phyloP scores from a whole-genome alignment of 2,888 invertebrate genomes.

The Scotopteryx bipunctaria region DNA sequence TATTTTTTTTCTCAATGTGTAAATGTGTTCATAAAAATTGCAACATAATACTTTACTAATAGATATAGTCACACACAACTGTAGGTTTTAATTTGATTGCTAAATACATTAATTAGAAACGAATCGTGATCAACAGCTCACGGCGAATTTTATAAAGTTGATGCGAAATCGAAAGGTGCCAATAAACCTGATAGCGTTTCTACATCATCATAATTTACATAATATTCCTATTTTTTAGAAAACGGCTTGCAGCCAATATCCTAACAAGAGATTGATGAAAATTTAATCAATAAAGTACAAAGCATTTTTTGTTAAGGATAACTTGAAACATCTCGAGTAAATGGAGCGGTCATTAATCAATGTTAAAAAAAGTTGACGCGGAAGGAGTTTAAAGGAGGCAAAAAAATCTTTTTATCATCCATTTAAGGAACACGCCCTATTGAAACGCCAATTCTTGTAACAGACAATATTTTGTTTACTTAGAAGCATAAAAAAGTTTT shows the following conservation, averaged over 20 bases:
- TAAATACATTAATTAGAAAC: conserved; percentile 29
- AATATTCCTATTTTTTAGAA: not conserved
- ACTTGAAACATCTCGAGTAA: conserved; percentile 51
- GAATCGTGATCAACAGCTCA: conserved; percentile 14
- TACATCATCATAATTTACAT: not conserved
- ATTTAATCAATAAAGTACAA: conserved; percentile 51
- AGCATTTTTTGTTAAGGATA: conserved; percentile 47
- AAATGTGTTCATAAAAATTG: too few relatives aligned
- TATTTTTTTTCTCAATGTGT: too few relatives aligned
- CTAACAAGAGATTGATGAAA: conserved; percentile 34
- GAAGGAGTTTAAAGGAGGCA: conserved; percentile 59
- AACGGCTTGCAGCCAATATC: conserved; percentile 24
- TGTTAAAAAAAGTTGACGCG: conserved; percentile 57
- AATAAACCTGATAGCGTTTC: conserved; percentile 14
- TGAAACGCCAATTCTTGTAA: conserved; percentile 50
- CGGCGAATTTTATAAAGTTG: conserved; percentile 8
- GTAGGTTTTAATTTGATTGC: not conserved
- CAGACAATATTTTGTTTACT: conserved; percentile 39
- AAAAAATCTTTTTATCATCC: conserved; percentile 60
- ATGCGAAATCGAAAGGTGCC: conserved; percentile 33
- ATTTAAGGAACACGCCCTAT: conserved; percentile 48
- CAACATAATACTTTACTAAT: too few relatives aligned
- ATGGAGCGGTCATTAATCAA: conserved; percentile 64
- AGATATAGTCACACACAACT: too few relatives aligned
- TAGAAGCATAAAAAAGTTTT: conserved; percentile 35